These are phyloP conservation scores for Lethocerus indicus DNA, from an alignment of 1,140 invertebrate genomes.

Conservation along the genomic window DNA sequence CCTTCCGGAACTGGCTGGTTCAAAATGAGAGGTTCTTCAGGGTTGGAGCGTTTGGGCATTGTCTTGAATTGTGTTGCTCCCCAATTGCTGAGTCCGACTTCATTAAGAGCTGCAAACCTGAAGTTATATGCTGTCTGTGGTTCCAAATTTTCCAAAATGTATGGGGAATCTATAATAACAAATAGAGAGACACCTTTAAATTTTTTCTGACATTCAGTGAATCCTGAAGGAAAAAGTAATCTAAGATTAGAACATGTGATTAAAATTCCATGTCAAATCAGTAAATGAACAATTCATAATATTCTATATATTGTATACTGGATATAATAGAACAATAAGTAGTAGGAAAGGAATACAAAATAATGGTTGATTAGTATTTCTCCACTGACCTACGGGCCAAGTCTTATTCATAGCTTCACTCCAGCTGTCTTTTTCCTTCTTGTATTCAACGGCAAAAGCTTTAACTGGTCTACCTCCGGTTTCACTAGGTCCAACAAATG, in stretches of 20 bases:
- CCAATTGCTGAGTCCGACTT: conserved; percentile 64
- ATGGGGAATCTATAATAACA: conserved; percentile 31
- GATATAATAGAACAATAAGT: too few relatives aligned
- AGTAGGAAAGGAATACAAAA: too few relatives aligned
- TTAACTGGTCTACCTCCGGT: conserved; percentile 55
- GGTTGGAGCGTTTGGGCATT: conserved; percentile 35
- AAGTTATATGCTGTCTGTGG: conserved; percentile 70
- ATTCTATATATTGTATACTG: too few relatives aligned
- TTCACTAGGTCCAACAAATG: conserved; percentile 48
- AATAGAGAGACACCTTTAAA: neutral
- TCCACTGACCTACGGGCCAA: conserved; percentile 47
- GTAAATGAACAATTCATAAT: too few relatives aligned
- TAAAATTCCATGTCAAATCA: too few relatives aligned
- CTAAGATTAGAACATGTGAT: neutral
- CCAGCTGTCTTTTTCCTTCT: conserved; percentile 43
- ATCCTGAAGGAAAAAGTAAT: neutral
- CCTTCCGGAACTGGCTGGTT: conserved; percentile 19
- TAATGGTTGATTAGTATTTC: neutral
- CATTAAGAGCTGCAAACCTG: conserved; percentile 66
- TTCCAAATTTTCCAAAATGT: conserved; percentile 60
- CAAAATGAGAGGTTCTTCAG: conserved; percentile 36
- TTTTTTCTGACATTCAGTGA: neutral
- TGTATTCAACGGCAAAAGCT: conserved; percentile 56
- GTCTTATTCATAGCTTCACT: conserved; percentile 44
- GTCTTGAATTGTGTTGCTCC: conserved; percentile 32